Conservation (phyloP, 37 sponge, comb jelly and placozoan genomes). For the Tethya wilhelma region DNA sequence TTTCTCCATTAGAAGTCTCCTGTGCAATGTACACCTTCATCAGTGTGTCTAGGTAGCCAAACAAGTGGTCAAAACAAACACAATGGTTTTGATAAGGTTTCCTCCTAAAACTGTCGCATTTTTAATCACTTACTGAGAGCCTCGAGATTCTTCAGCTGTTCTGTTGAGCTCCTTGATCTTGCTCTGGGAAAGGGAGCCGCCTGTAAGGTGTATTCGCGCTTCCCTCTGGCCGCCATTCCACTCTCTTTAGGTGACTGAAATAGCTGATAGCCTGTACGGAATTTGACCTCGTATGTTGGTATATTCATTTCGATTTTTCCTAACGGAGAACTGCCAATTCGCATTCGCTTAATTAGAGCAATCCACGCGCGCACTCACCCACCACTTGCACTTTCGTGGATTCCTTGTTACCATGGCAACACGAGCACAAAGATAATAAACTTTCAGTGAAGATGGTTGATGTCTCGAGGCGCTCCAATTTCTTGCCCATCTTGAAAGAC, state of each 20-base stretch:
- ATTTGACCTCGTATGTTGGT: not conserved
- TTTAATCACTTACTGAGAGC: not conserved
- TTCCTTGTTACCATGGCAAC: conserved; percentile 2
- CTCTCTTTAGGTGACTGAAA: conserved; percentile 1
- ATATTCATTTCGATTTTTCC: conserved; percentile 15
- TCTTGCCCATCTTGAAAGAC: conserved; percentile 1
- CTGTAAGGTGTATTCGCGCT: not conserved
- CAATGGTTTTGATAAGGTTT: too few species aligned
- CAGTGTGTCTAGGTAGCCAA: not conserved
- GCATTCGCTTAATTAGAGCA: not conserved
- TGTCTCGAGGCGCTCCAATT: not conserved
- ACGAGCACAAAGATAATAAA: not conserved
- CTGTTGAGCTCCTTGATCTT: not conserved
- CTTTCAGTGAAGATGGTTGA: not conserved
- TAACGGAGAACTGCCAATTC: not conserved
- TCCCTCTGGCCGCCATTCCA: conserved; percentile 10
- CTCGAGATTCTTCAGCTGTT: conserved; percentile 10
- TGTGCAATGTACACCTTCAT: conserved; percentile 40
- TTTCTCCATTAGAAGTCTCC: conserved; percentile 30
- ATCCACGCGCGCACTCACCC: not conserved
- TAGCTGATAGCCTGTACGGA: not conserved
- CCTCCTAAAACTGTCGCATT: not conserved
- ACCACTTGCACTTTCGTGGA: not conserved
- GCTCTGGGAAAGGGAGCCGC: too few species aligned
- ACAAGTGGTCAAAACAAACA: too few species aligned